Conservation (phyloP, 1,140 invertebrate species). For the Marisa cornuarietis region DNA sequence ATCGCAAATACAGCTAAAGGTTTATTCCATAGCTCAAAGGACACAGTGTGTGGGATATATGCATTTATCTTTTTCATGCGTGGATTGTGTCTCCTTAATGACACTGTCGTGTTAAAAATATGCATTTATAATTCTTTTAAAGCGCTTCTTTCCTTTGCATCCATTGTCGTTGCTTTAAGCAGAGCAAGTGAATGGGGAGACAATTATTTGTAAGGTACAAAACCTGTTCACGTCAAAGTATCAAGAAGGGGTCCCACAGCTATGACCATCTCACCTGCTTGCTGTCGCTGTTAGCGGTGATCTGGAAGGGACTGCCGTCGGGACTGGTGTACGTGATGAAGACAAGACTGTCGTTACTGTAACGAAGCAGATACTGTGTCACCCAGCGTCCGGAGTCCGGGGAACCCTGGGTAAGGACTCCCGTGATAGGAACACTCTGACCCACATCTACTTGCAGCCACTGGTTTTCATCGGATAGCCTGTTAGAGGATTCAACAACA, state of each 20-base stretch:
- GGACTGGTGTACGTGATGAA: slow-evolving; percentile 20
- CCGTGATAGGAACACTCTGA: slow-evolving; percentile 26
- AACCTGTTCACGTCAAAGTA: too few relatives aligned
- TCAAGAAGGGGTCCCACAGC: fast-evolving
- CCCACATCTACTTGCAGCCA: slow-evolving; percentile 39
- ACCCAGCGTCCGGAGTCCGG: slow-evolving; percentile 36
- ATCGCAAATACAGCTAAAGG: too few relatives aligned
- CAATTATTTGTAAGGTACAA: too few relatives aligned
- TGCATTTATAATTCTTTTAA: too few relatives aligned
- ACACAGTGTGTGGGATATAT: too few relatives aligned
- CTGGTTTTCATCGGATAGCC: slow-evolving; percentile 27
- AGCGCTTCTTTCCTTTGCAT: too few relatives aligned
- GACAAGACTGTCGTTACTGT: slow-evolving; percentile 32
- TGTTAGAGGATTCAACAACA: background rate
- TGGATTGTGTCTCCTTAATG: too few relatives aligned
- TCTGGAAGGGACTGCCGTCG: background rate
- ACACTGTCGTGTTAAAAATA: too few relatives aligned
- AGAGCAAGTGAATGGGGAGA: too few relatives aligned
- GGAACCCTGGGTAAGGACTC: slow-evolving; percentile 40
- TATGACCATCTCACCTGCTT: background rate
- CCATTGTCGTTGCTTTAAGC: too few relatives aligned
- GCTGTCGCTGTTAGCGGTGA: slow-evolving; percentile 14
- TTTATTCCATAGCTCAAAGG: too few relatives aligned
- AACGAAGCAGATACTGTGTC: slow-evolving; percentile 34
- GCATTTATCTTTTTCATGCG: too few relatives aligned